These are phyloP conservation scores for Urocitellus parryii DNA, from an alignment of 2,113 vertebrate genomes.

Conservation along the genomic window DNA sequence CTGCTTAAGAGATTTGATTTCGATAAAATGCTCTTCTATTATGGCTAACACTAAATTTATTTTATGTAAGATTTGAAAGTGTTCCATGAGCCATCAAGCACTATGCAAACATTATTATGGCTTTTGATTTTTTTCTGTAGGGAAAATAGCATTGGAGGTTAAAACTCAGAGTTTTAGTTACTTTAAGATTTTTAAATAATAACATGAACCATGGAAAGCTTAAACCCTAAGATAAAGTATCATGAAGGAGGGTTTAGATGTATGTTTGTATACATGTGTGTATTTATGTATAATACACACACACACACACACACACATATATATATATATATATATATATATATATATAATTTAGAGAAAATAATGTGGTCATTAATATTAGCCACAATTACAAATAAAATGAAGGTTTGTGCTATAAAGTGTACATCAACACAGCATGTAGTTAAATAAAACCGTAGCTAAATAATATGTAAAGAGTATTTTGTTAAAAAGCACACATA, in stretches of 20 bases:
- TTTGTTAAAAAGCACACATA: not conserved
- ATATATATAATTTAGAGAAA: not conserved
- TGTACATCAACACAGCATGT: not conserved
- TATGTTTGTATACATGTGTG: not conserved
- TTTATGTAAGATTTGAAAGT: not conserved
- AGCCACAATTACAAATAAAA: not conserved
- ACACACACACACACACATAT: too few relatives aligned
- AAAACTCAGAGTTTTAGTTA: conserved; percentile 25
- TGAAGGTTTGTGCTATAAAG: not conserved
- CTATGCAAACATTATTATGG: not conserved
- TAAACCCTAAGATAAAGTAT: not conserved
- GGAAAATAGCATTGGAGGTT: conserved; percentile 5
- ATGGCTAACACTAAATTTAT: not conserved
- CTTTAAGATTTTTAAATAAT: conserved; percentile 35
- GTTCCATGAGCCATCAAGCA: not conserved
- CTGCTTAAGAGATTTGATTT: not conserved
- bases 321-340: not conserved
- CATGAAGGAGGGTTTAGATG: not conserved
- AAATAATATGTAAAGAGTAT: not conserved
- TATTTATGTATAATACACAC: not conserved
- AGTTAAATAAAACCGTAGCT: not conserved
- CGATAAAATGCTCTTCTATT: not conserved
- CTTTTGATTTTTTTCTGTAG: conserved; percentile 11
- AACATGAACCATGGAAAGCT: not conserved
- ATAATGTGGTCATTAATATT: not conserved